Evolutionary conservation across 2,113 vertebrate species (phyloP).

Genomic region (Osmerus eperlanus): DNA sequence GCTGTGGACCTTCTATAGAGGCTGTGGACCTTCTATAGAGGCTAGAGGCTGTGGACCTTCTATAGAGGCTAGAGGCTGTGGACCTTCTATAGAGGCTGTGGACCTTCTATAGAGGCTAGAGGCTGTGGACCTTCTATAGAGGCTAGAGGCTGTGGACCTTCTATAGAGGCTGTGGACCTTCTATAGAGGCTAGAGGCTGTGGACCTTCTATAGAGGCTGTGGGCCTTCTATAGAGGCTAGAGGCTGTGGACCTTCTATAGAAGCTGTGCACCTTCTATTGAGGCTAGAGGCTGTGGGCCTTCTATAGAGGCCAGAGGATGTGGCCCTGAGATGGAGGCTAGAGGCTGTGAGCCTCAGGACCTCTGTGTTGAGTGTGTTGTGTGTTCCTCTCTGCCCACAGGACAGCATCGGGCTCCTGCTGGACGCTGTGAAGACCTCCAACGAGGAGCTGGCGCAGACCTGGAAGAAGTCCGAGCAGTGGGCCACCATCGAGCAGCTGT

Average conservation of each 20-base stretch:
- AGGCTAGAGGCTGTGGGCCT: too few relatives aligned
- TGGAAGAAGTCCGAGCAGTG: conserved; percentile 98
- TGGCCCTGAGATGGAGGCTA: too few relatives aligned
- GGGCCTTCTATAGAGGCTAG: too few relatives aligned
- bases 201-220: too few relatives aligned
- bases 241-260: background rate
- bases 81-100: background rate
- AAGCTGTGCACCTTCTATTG: background rate
- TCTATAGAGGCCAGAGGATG: too few relatives aligned
- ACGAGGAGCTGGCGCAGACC: conserved; percentile 93
- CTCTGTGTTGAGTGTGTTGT: background rate
- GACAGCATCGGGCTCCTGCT: conserved; percentile 95
- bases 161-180: too few relatives aligned
- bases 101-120: too few relatives aligned
- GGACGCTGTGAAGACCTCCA: conserved; percentile 89
- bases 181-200: too few relatives aligned
- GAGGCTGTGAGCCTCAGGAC: too few relatives aligned
- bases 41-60: background rate
- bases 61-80: too few relatives aligned
- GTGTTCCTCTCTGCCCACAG: conserved; percentile 58
- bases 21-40: background rate
- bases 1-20: too few relatives aligned
- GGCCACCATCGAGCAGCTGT: conserved; percentile 98
- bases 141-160: too few relatives aligned
- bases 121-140: background rate